Percentiles rank a stretch among this genome's conserved stretches.
These are phyloP conservation scores for Listronotus oregonensis DNA, from an alignment of 1,140 invertebrate genomes.

Conservation along the genomic window DNA sequence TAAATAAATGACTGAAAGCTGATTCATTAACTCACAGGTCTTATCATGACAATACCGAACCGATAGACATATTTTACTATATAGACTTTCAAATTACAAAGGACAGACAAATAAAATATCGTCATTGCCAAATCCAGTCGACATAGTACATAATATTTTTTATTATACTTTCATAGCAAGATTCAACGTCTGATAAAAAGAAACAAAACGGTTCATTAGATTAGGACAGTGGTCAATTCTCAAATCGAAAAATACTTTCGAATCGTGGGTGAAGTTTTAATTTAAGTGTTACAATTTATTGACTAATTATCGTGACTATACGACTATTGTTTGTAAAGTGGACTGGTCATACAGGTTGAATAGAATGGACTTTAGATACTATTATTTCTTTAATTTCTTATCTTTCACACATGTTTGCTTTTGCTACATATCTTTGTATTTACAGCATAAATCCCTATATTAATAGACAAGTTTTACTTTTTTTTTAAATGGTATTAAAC, in stretches of 20 bases:
- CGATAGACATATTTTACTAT: background rate
- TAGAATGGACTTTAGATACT: too few species aligned
- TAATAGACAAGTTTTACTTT: too few species aligned
- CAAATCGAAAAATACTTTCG: conserved; percentile 37
- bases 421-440: too few species aligned
- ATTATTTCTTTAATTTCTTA: too few species aligned
- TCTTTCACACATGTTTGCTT: too few species aligned
- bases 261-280: conserved; percentile 44
- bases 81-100: conserved; percentile 4
- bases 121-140: conserved; percentile 32
- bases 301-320: conserved; percentile 30
- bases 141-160: conserved; percentile 18
- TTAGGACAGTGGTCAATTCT: conserved; percentile 37
- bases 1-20: too few species aligned
- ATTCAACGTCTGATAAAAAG: conserved; percentile 27
- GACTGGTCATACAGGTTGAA: conserved; percentile 4
- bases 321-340: conserved; percentile 4
- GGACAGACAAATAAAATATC: conserved; percentile 13
- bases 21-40: too few species aligned
- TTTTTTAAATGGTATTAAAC: too few species aligned
- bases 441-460: too few species aligned
- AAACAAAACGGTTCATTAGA: conserved; percentile 43
- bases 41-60: too few species aligned
- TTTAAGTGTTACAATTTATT: conserved; percentile 31
- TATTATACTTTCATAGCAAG: conserved; percentile 28